Evolutionary conservation across 2,797 vertebrate genomes (phyloP), one percentile per base, ranked within the genome.

Genomic region (Danio tinwini): DNA sequence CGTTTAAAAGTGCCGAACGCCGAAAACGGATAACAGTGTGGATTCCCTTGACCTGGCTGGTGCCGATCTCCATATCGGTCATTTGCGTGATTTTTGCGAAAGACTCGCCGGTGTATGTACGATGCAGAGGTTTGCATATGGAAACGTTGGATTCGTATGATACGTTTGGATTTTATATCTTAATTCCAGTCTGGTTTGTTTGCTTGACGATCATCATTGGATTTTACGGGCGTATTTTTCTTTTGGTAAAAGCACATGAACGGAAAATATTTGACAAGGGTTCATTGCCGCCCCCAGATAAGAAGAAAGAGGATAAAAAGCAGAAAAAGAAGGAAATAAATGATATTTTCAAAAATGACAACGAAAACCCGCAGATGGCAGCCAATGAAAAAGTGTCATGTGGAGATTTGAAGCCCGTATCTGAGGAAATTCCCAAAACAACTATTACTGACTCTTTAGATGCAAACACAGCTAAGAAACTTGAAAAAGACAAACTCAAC

Each of bases 241-340:
- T 74, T 9, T 70, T 92, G 0, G 88, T 94, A 17, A 91, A 85
- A 79, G 81, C 88, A 1, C 93, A 94, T 85, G 88, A 90, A 59
- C 90, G 90, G 52, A 94, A 94, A 86, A 90, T 95, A 86, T 94
- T 93, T 65, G 93, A 95, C 19, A 90, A 90, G 81, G 93, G 93
- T 0, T 85, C 59, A 8, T 68, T 75, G 47, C 63, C 5, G 12
- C 19, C 65, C 0, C 4, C 86, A 0, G 70, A 80, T 6, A 64
- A 62, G 9, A 65, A 68, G 4, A 86, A 85, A 59, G 81, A 85
- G 47, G 81, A 81, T 5, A 73, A 86, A 52, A 44, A 53, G 7
- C 84, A 71, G 44, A 81, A 65, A 7, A 67, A 75, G 2, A 14
- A 73, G 10, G 64, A 76, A 53, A 21, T 6, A 40, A 78, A 81